Evolutionary conservation across 92 coral and sea anemone species (phyloP).

Genomic region (Pocillopora grandis): DNA sequence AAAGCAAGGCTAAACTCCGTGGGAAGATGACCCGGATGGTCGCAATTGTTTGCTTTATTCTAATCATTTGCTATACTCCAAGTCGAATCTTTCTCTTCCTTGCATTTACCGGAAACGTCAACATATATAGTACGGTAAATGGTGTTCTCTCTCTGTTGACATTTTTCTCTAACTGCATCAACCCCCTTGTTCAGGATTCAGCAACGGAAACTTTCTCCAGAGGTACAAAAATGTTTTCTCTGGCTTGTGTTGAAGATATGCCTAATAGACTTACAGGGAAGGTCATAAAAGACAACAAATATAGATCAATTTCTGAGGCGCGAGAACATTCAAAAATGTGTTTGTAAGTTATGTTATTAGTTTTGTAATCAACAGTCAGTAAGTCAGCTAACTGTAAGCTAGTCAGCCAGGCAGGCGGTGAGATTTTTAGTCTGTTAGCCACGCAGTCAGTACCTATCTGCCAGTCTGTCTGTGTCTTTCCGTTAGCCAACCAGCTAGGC

Average conservation of each 20-base stretch:
- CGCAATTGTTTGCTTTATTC: slow-evolving; percentile 40
- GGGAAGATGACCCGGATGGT: slow-evolving; percentile 57
- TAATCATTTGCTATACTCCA: slow-evolving; percentile 63
- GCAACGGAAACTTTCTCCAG: slow-evolving; percentile 60
- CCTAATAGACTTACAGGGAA: no score
- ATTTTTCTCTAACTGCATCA: slow-evolving; percentile 54
- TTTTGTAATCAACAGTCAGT: no score
- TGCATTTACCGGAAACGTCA: slow-evolving; percentile 9
- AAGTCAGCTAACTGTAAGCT: no score
- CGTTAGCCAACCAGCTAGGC: no score
- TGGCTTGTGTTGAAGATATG: slow-evolving; percentile 18
- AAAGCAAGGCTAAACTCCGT: slow-evolving; percentile 36
- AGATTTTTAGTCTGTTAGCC: no score
- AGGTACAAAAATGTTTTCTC: slow-evolving; percentile 59
- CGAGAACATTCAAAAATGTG: no score
- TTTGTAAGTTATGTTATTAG: no score
- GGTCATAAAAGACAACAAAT: no score
- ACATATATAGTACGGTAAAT: slow-evolving; percentile 37
- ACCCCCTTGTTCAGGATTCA: slow-evolving; percentile 67
- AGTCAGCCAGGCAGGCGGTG: no score
- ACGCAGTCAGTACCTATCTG: no score
- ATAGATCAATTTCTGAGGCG: no score
- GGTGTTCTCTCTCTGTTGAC: slow-evolving; percentile 51
- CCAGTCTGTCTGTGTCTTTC: no score
- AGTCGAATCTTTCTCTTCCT: slow-evolving; percentile 33